These are phyloP conservation scores for Microtus ochrogaster DNA, from an alignment of 2,113 vertebrate species.

Conservation along the genomic window DNA sequence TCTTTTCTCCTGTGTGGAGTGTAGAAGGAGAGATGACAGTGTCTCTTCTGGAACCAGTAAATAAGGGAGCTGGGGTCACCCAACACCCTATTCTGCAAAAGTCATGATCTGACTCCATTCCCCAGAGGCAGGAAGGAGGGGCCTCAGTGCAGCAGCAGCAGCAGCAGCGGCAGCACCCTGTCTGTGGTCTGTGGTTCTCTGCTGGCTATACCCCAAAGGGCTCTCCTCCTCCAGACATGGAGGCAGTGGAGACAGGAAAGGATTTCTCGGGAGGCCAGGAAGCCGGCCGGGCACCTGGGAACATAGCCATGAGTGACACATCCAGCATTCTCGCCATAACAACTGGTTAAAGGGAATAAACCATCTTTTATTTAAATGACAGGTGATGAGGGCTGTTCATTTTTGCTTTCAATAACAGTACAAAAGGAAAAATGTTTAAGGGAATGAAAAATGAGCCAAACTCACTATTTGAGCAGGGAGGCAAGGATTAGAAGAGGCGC, in stretches of 20 bases:
- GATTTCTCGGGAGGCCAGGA: constrained; percentile 70
- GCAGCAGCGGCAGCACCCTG: background rate
- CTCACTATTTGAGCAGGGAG: constrained; percentile 21
- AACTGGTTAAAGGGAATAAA: constrained; percentile 72
- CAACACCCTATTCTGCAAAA: background rate
- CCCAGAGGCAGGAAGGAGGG: background rate
- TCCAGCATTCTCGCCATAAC: constrained; percentile 67
- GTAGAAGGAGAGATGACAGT: background rate
- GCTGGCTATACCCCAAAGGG: constrained; percentile 53
- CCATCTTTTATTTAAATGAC: constrained; percentile 47
- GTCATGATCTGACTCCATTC: background rate
- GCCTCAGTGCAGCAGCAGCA: background rate
- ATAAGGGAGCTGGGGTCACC: background rate
- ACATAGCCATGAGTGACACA: constrained; percentile 61
- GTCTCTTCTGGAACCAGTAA: background rate
- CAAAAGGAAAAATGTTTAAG: constrained; percentile 56
- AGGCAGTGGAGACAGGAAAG: constrained; percentile 74
- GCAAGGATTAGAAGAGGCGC: constrained; percentile 52
- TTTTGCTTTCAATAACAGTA: constrained; percentile 61
- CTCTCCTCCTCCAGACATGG: constrained; percentile 65
- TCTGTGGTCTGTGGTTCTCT: constrained; percentile 52
- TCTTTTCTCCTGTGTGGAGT: background rate
- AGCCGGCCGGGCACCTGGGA: constrained; percentile 71
- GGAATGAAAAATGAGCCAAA: constrained; percentile 56
- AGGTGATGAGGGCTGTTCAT: constrained; percentile 57